Percentiles rank a stretch among this genome's conserved stretches.
These are phyloP conservation scores for Lerista edwardsae DNA, from an alignment of 2,797 vertebrate genomes.

Conservation along the genomic window DNA sequence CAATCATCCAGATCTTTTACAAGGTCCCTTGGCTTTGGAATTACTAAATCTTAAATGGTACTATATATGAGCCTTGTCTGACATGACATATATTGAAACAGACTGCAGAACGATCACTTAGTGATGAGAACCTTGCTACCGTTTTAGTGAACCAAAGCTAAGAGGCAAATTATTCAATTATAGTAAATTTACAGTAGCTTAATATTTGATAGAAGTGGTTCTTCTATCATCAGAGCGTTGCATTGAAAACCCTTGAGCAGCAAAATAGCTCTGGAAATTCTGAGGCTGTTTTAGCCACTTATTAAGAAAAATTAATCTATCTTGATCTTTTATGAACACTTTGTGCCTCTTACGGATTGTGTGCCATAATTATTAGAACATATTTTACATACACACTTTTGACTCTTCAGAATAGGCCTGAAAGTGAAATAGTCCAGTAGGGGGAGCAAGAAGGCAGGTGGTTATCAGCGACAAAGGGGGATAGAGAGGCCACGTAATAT, in stretches of 20 bases:
- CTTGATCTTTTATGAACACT: slow-evolving; percentile 70
- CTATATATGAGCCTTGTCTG: slow-evolving; percentile 74
- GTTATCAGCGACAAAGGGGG: not conserved
- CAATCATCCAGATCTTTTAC: slow-evolving; percentile 79
- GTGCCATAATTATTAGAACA: slow-evolving; percentile 39
- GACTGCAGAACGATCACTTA: slow-evolving; percentile 74
- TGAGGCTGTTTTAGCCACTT: slow-evolving; percentile 76
- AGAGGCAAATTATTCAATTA: slow-evolving; percentile 86
- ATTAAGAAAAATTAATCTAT: slow-evolving; percentile 78
- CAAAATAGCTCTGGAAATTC: slow-evolving; percentile 74
- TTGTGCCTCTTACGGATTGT: slow-evolving; percentile 54
- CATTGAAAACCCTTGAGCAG: slow-evolving; percentile 76
- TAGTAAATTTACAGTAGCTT: slow-evolving; percentile 83
- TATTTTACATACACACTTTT: slow-evolving; percentile 47
- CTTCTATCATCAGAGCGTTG: slow-evolving; percentile 78
- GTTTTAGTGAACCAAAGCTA: slow-evolving; percentile 82
- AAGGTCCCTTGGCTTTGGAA: slow-evolving; percentile 77
- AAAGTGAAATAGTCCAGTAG: slow-evolving; percentile 1
- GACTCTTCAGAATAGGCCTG: slow-evolving; percentile 40
- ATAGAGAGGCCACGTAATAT: not conserved
- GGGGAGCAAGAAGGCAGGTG: not conserved
- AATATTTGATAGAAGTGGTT: slow-evolving; percentile 83
- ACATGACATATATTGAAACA: slow-evolving; percentile 81
- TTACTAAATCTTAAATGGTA: slow-evolving; percentile 72
- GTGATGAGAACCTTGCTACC: slow-evolving; percentile 77